Conservation (phyloP, 2,797 vertebrate species). For the Sebastolobus alascanus region DNA sequence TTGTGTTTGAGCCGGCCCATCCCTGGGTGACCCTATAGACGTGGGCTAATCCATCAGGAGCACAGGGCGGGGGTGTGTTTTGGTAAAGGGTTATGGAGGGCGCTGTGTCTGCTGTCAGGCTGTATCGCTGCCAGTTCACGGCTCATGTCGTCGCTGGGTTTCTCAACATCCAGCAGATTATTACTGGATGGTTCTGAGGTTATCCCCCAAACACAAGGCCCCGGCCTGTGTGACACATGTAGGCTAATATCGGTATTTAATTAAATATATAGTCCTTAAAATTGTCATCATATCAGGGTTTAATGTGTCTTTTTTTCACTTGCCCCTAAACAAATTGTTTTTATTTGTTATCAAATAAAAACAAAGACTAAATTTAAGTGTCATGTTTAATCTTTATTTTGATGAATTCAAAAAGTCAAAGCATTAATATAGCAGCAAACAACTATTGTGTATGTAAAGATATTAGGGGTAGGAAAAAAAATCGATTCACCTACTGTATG, state of each 20-base stretch:
- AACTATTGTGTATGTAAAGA: too few species aligned
- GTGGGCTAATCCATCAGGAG: conserved; percentile 77
- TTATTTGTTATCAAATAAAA: background rate
- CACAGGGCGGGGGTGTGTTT: conserved; percentile 53
- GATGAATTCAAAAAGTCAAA: background rate
- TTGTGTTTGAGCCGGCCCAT: conserved; percentile 63
- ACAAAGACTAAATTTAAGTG: too few species aligned
- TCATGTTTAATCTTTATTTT: background rate
- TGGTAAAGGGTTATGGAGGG: conserved; percentile 62
- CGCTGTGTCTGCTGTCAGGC: conserved; percentile 62
- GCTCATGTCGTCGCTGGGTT: conserved; percentile 64
- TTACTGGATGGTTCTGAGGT: conserved; percentile 33
- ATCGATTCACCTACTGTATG: too few species aligned
- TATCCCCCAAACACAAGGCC: conserved; percentile 28
- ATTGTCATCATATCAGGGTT: background rate
- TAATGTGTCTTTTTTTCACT: background rate
- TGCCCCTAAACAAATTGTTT: background rate
- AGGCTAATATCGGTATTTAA: conserved; percentile 20
- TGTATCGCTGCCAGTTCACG: conserved; percentile 59
- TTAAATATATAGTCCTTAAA: background rate
- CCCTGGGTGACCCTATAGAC: conserved; percentile 74
- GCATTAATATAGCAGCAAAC: background rate
- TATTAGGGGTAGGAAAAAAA: too few species aligned
- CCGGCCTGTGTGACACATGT: background rate
- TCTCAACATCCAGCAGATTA: conserved; percentile 64